Conservation (phyloP, 2,113 vertebrate genomes). For the Eonycteris spelaea region DNA sequence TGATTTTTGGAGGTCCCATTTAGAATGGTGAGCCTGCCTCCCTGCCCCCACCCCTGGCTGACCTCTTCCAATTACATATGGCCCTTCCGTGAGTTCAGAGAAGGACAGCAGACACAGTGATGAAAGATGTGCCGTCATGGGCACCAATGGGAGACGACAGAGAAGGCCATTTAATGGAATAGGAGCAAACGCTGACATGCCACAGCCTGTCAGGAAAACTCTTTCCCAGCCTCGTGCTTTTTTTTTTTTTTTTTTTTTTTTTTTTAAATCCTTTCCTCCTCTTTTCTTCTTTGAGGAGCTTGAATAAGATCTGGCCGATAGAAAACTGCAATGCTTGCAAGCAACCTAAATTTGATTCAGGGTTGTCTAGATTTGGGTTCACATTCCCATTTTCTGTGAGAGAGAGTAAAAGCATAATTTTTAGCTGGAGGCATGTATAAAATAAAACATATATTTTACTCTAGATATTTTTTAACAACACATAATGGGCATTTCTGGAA, state of each 20-base stretch:
- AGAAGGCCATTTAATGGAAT: slow-evolving; percentile 41
- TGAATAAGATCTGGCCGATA: slow-evolving; percentile 59
- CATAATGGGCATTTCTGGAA: slow-evolving; percentile 87
- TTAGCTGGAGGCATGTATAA: slow-evolving; percentile 82
- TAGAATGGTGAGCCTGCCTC: not conserved
- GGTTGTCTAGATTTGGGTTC: slow-evolving; percentile 75
- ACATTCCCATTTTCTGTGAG: slow-evolving; percentile 74
- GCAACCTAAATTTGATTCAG: slow-evolving; percentile 79
- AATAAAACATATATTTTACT: slow-evolving; percentile 84
- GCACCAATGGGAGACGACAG: not conserved
- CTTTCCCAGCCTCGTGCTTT: not conserved
- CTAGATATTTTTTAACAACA: slow-evolving; percentile 81
- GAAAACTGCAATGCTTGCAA: slow-evolving; percentile 76
- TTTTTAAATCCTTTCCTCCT: not conserved
- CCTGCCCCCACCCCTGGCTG: not conserved
- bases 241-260: slow-evolving; percentile 30
- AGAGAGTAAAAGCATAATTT: slow-evolving; percentile 78
- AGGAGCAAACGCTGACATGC: slow-evolving; percentile 24
- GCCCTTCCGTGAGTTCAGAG: slow-evolving; percentile 62
- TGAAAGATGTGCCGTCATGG: slow-evolving; percentile 51
- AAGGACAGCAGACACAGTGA: slow-evolving; percentile 58
- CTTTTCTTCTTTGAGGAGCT: slow-evolving; percentile 53
- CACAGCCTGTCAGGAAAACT: slow-evolving; percentile 55
- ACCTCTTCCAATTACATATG: slow-evolving; percentile 61
- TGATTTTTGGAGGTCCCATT: slow-evolving; percentile 26